Conservation (phyloP, 2,797 vertebrate species). For the Menidia menidia region DNA sequence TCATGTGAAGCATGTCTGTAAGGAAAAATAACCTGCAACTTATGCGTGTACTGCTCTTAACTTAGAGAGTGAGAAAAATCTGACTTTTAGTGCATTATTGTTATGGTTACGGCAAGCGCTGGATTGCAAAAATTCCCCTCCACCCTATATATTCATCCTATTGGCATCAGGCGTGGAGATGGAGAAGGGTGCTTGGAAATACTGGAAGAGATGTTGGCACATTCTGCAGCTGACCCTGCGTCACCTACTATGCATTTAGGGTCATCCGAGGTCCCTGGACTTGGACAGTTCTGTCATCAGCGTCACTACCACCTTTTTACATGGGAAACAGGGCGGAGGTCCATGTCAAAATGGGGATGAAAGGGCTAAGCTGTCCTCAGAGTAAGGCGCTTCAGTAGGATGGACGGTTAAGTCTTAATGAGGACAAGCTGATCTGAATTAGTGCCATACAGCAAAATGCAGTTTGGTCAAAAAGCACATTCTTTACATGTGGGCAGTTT, state of each 20-base stretch:
- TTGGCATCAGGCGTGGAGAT: constrained; percentile 17
- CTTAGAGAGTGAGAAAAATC: too few relatives aligned
- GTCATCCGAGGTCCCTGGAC: constrained; percentile 42
- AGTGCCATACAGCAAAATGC: constrained; percentile 52
- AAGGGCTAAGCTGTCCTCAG: constrained; percentile 69
- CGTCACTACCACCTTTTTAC: constrained; percentile 25
- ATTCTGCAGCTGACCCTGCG: constrained; percentile 41
- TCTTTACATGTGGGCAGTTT: constrained; percentile 19
- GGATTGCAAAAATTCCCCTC: constrained; percentile 18
- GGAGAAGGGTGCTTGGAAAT: neutral
- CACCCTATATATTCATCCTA: constrained; percentile 4
- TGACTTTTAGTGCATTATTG: neutral
- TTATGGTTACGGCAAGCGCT: constrained; percentile 6
- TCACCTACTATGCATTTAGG: constrained; percentile 32
- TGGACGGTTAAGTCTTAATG: constrained; percentile 75
- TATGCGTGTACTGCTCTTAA: neutral
- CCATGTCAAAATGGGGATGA: constrained; percentile 71
- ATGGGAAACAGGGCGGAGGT: constrained; percentile 47
- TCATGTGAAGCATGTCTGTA: neutral
- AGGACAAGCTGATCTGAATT: constrained; percentile 74
- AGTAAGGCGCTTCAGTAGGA: constrained; percentile 73
- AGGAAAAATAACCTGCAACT: constrained; percentile 5
- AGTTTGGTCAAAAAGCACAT: constrained; percentile 22
- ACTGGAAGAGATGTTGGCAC: constrained; percentile 29
- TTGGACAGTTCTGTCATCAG: constrained; percentile 34